Conservation (phyloP, 2,113 vertebrate genomes). For the Polyodon spathula region DNA sequence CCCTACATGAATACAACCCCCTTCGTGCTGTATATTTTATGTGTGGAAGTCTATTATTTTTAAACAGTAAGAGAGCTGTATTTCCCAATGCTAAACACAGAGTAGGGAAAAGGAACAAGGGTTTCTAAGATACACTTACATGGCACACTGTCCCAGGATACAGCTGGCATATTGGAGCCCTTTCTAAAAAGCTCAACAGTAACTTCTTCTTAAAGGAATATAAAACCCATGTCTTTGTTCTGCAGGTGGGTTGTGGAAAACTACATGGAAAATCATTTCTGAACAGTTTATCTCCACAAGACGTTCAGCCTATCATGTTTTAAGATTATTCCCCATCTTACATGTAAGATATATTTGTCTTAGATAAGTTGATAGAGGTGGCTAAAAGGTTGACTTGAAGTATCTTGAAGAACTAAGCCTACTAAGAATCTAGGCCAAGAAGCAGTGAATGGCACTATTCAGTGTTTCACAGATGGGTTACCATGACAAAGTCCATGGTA, state of each 20-base stretch:
- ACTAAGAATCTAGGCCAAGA: slow-evolving; percentile 15
- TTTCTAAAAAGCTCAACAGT: not conserved
- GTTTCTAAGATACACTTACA: not conserved
- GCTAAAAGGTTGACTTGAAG: too few species aligned
- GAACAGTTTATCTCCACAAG: too few species aligned
- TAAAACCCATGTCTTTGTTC: slow-evolving; percentile 13
- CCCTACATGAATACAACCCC: too few species aligned
- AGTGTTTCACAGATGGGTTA: slow-evolving; percentile 53
- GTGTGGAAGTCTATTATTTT: not conserved
- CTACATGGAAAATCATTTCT: too few species aligned
- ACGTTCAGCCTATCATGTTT: too few species aligned
- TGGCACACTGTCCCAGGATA: not conserved
- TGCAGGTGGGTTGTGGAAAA: slow-evolving; percentile 31
- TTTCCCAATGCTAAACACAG: too few species aligned
- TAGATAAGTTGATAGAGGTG: too few species aligned
- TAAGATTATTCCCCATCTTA: too few species aligned
- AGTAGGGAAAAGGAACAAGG: not conserved
- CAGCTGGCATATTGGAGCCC: slow-evolving; percentile 10
- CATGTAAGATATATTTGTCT: too few species aligned
- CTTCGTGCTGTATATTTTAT: too few species aligned
- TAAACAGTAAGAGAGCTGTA: not conserved
- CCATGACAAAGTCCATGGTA: slow-evolving; percentile 42
- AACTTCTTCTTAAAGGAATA: not conserved
- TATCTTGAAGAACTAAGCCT: not conserved
- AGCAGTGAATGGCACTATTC: slow-evolving; percentile 49